phyloP scores from a whole-genome alignment of 2,888 invertebrate species.

The Amphipoea lucens region DNA sequence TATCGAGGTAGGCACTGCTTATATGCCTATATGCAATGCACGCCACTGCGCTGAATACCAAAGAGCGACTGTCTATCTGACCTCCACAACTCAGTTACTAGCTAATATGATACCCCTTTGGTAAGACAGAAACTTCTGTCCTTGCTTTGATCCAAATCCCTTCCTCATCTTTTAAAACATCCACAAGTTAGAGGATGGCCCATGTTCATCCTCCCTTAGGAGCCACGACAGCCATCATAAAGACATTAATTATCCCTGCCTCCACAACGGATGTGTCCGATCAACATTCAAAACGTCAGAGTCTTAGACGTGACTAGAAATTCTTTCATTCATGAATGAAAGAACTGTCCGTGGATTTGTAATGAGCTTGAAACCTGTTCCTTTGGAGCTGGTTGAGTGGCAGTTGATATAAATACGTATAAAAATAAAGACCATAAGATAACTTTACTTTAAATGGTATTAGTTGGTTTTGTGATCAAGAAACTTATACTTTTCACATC shows the following conservation, averaged over 20 bases:
- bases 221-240: background rate
- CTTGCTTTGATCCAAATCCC: too few relatives aligned
- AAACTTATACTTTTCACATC: background rate
- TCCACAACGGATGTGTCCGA: conserved; percentile 27
- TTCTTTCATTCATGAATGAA: conserved; percentile 45
- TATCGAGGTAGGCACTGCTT: too few relatives aligned
- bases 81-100: background rate
- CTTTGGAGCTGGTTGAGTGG: conserved; percentile 20
- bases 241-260: conserved; percentile 40
- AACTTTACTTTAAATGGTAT: background rate
- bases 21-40: too few relatives aligned
- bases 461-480: background rate
- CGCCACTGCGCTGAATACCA: too few relatives aligned
- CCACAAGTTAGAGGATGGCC: background rate
- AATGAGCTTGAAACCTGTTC: conserved; percentile 42
- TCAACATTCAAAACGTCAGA: conserved; percentile 40
- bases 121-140: background rate
- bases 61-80: too few relatives aligned
- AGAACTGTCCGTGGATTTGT: conserved; percentile 14
- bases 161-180: background rate
- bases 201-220: background rate
- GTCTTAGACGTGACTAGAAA: conserved; percentile 39
- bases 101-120: background rate
- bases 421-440: conserved; percentile 25
- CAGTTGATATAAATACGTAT: conserved; percentile 21